phyloP scores from a whole-genome alignment of 2,888 invertebrate genomes.

The Tinea pellionella region DNA sequence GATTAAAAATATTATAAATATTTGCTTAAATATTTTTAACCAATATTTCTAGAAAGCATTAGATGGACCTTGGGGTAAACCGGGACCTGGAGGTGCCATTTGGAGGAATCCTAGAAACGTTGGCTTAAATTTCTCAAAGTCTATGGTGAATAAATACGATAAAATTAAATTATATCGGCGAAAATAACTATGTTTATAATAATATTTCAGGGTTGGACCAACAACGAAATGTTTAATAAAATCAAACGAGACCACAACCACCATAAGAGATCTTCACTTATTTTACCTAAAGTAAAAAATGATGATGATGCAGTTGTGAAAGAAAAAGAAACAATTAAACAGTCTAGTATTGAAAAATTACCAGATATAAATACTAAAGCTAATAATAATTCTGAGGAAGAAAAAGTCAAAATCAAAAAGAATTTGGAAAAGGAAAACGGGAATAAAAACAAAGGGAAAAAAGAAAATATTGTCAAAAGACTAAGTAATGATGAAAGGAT shows the following conservation, averaged over 20 bases:
- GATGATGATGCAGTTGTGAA: constrained; percentile 38
- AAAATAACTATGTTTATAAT: background rate
- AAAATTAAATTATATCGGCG: background rate
- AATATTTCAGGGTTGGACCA: constrained; percentile 50
- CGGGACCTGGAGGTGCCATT: constrained; percentile 77
- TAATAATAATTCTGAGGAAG: constrained; percentile 29
- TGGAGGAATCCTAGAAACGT: constrained; percentile 81
- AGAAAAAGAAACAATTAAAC: constrained; percentile 37
- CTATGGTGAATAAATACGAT: constrained; percentile 69
- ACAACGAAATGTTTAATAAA: constrained; percentile 51
- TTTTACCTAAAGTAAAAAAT: constrained; percentile 64
- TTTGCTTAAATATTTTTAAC: background rate
- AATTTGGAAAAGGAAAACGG: background rate
- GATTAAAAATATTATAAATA: background rate
- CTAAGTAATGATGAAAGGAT: constrained; percentile 43
- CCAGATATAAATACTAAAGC: constrained; percentile 36
- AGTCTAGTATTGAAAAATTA: constrained; percentile 35
- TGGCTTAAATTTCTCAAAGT: constrained; percentile 80
- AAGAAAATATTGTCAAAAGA: constrained; percentile 40
- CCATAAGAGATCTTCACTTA: constrained; percentile 50
- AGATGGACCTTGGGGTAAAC: constrained; percentile 73
- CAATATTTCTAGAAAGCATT: constrained; percentile 44
- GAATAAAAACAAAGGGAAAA: background rate
- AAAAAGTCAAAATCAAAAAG: background rate
- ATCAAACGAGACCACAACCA: constrained; percentile 37